Evolutionary conservation across 23 tunicate genomes (phyloP).

Genomic region (Styela clava): DNA sequence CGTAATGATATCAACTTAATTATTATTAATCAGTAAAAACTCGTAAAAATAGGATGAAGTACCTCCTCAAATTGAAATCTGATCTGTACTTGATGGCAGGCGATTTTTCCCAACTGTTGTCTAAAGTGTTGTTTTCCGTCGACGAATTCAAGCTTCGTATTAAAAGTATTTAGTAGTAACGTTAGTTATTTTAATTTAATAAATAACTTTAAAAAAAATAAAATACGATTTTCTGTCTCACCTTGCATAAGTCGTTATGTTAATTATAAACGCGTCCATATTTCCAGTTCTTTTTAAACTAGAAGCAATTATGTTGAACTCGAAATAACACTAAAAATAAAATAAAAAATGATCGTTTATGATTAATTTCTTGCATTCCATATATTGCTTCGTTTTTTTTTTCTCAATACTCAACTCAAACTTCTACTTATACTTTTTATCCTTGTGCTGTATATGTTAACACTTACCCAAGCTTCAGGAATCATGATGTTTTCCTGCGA

Average conservation of each 20-base stretch:
- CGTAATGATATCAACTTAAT: too few relatives aligned
- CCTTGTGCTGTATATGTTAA: neutral
- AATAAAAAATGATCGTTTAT: too few relatives aligned
- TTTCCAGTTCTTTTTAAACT: slow-evolving; percentile 26
- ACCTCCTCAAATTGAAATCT: slow-evolving; percentile 24
- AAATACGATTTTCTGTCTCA: too few relatives aligned
- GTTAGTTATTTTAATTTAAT: too few relatives aligned
- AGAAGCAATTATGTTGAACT: slow-evolving; percentile 29
- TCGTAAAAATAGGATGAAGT: neutral
- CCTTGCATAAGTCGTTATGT: too few relatives aligned
- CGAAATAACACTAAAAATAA: slow-evolving; percentile 75
- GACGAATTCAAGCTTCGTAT: neutral
- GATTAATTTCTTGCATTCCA: too few relatives aligned
- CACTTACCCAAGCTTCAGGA: neutral
- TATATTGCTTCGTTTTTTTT: too few relatives aligned
- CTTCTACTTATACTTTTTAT: slow-evolving; percentile 9
- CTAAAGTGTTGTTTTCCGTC: slow-evolving; percentile 12
- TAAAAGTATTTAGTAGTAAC: neutral
- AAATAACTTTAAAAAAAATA: too few relatives aligned
- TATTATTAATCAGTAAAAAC: neutral
- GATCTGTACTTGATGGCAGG: slow-evolving; percentile 28
- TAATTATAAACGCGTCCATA: too few relatives aligned
- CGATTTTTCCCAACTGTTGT: slow-evolving; percentile 23
- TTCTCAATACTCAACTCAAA: too few relatives aligned
- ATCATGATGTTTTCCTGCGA: neutral